Base-by-base conservation (phyloP, 2,888 invertebrate genomes). In the Melangyna quadrimaculata region DNA sequence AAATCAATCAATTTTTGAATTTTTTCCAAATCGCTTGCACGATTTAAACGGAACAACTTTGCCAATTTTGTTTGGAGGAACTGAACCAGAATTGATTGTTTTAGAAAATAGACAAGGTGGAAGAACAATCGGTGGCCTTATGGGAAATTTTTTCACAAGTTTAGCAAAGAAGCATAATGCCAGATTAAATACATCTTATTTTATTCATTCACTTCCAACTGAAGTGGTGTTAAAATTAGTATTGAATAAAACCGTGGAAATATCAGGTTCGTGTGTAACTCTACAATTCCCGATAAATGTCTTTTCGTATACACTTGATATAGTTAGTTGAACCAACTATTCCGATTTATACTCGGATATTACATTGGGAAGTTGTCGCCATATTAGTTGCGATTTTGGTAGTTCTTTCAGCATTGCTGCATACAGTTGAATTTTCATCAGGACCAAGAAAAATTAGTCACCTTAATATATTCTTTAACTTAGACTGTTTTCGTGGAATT, bases 81-180 rank as follows among this genome's bases (percentile, higher is more conserved):
- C 2, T 4, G 43, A 24, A 6, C 27, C 27, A 1, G 6, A 1
- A 17, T 0, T 12, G 0, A 63, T 63, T 0, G 1, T 43, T 22
- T 22, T 17, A 1, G 8, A 37, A 8, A 22, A 22, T 3, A 4
- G 6, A 24, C 8, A 27, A 6, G 8, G 10, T 17, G 61, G 6
- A 7, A 35, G 8, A 7, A 51, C 88, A 0, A 82, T 89, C 6
- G 88, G 87, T 0, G 91, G 91, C 1, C 88, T 88, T 4, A 81
- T 88, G 2, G 90, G 90, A 0, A 89, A 91, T 40, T 89, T 90
- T 4, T 87, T 91, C 61, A 35, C 22, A 0, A 88, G 74, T n/a
- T 89, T 91, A 63, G 88, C 89, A 9, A 78, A 87, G 9, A 90
- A 89, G 35, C 88, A 87, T 63, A 91, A 91, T 19, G 89, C 88